Base-by-base conservation (phyloP, 2,113 vertebrate genomes). In the Syrmaticus mikado region DNA sequence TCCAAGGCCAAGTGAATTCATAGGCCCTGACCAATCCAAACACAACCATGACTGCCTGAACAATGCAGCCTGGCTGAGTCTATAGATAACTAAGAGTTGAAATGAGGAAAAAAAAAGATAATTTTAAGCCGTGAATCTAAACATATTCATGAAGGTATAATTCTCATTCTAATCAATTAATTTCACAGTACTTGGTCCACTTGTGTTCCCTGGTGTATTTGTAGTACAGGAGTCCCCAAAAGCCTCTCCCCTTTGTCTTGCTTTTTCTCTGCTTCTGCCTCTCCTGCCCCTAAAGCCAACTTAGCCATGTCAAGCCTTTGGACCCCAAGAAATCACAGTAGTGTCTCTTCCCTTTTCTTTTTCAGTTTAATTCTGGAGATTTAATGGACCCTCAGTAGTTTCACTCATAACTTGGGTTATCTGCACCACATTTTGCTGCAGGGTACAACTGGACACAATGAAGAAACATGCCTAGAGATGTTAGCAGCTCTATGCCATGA, bases 11-110 rank as follows among this genome's bases (percentile, higher is more conserved):
- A 93, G 73, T 6, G 10, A 94, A 94, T 92, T 94, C 85, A 76
- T 10, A 68, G 90, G 72, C 72, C 68, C 90, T 93, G 87, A 95
- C 91, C 91, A 65, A 94, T 87, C 80, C 82, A 92, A 94, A 95
- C 79, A 78, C 43, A 92, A 34, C 72, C 52, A 66, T 2, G 1
- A 43, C 68, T 81, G 27, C 16, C 72, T 85, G 72, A 93, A 88
- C 82, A 94, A 82, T 45, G 57, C 43, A 87, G 24, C 60, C 70
- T 38, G 83, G 48, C 61, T 88, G 73, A 91, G 65, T 46, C 22
- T 60, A 25, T 6, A 75, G 65, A 65, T 48, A 32, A 50, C 24
- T 71, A 45, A 65, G 36, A 85, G 38, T 40, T 46, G 60, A 89
- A 77, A 73, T 30, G 15, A 28, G 53, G 80, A 53, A 83, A 53